Conservation (phyloP, 2,113 vertebrate genomes). For the Rhinoderma darwinii region DNA sequence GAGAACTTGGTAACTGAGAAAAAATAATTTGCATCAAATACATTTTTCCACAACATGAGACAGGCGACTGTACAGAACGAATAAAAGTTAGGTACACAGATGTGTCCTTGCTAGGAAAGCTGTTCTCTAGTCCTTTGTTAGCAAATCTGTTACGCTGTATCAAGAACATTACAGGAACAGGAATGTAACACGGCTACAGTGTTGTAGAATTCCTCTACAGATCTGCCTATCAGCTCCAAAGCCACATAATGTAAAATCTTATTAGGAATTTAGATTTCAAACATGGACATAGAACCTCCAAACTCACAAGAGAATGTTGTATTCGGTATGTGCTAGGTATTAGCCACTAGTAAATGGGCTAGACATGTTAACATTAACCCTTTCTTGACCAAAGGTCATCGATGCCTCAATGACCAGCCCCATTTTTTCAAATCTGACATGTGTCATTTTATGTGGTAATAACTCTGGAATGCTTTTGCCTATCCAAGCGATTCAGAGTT, state of each 20-base stretch:
- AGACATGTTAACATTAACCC: too few species aligned
- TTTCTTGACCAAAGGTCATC: too few species aligned
- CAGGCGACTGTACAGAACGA: conserved; percentile 43
- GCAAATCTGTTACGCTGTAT: conserved; percentile 17
- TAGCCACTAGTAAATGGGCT: background rate
- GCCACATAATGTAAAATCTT: background rate
- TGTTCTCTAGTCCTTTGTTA: conserved; percentile 29
- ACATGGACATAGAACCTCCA: background rate
- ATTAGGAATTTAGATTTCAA: background rate
- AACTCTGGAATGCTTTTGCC: too few species aligned
- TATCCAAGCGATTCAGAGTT: too few species aligned
- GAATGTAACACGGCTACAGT: background rate
- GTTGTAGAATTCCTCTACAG: background rate
- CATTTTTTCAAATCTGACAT: too few species aligned
- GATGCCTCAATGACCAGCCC: too few species aligned
- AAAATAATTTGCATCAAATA: conserved; percentile 58
- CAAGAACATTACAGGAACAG: background rate
- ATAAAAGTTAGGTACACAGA: conserved; percentile 56
- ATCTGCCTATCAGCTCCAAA: conserved; percentile 4
- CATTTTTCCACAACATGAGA: conserved; percentile 42
- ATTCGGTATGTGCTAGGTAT: background rate
- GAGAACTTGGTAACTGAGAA: conserved; percentile 52
- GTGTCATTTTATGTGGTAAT: too few species aligned
- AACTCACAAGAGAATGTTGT: background rate
- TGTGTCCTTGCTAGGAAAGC: conserved; percentile 50